Conservation (phyloP, 2,888 invertebrate species). For the Lasioglossum morio region DNA sequence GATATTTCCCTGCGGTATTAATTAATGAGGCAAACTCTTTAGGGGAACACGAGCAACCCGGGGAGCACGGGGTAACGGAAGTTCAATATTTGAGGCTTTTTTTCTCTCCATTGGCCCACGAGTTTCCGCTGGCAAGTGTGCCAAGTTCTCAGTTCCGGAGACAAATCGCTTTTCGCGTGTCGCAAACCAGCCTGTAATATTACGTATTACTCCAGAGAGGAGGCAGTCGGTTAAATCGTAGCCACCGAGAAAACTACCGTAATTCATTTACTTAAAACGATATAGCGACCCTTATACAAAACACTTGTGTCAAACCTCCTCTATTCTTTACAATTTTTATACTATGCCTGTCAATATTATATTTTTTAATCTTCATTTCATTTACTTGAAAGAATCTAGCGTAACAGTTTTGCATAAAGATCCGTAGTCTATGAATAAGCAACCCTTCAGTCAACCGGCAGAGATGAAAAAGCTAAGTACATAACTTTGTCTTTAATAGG, state of each 20-base stretch:
- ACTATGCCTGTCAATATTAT: background rate
- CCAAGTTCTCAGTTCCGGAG: slow-evolving; percentile 49
- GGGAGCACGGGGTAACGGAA: slow-evolving; percentile 48
- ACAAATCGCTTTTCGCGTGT: slow-evolving; percentile 41
- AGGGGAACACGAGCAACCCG: slow-evolving; percentile 43
- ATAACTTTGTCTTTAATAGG: background rate
- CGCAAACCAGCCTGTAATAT: slow-evolving; percentile 18
- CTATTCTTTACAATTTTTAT: background rate
- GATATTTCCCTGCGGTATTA: slow-evolving; percentile 53
- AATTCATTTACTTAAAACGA: slow-evolving; percentile 10
- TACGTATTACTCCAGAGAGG: slow-evolving; percentile 24
- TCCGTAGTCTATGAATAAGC: background rate
- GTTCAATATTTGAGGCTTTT: slow-evolving; percentile 63
- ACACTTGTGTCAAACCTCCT: background rate
- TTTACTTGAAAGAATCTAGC: background rate
- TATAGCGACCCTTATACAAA: too few relatives aligned
- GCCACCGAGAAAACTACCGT: background rate
- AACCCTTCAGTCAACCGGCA: background rate
- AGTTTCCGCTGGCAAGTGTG: slow-evolving; percentile 46
- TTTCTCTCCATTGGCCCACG: slow-evolving; percentile 50
- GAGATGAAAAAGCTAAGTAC: too few relatives aligned
- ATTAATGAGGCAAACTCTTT: slow-evolving; percentile 63
- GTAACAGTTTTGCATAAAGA: too few relatives aligned
- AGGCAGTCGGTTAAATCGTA: background rate
- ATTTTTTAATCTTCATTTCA: background rate